Base-by-base conservation (phyloP, 2,888 invertebrate species). In the Melanostoma mellinum region DNA sequence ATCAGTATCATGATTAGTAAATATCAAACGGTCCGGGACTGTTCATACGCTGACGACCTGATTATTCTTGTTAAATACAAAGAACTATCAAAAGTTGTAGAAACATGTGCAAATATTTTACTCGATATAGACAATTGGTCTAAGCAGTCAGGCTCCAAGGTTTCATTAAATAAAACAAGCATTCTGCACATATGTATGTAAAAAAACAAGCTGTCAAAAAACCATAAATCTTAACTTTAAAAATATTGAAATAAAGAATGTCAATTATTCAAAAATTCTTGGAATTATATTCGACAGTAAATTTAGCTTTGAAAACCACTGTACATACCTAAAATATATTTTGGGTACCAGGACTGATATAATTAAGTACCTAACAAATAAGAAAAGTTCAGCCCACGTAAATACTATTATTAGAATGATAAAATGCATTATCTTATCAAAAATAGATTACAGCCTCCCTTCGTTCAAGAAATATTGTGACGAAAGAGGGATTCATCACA, bases 281-380 rank as follows among this genome's bases (percentile, higher is more conserved):
- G 48, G 63, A 20, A 9, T 63, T 8, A 48, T 55, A 0, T 55
- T 73, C 10, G 63, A 73, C 2, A 8, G 6, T 10, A 63, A 44
- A 10, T 63, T 46, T 55, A 65, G 33, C 40, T 74, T 74, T 74
- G 50, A 65, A 56, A 40, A 78, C 9, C 79, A 85, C 3, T 84
- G 74, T 75, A 38, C 33, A 42, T 38, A 56, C 44, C 63, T 85
- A 53, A 77, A 46, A 67, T 53, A 63, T 32, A 80, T 40, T 9
- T 40, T 79, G 30, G 61, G 65, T 61, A 55, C 67, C 50, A 65
- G 71, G 38, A 5, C 46, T 20, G 20, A 20, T 10, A 46, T 46
- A 3, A 46, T 46, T 20, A 20, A 20, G 20, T 20, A 46, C n/a
- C 46, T 46, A 20, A 20, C n/a, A 46, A 46, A n/a, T 20, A 46